Evolutionary conservation across 2,113 vertebrate genomes (phyloP).

Genomic region (Gyps fulvus): DNA sequence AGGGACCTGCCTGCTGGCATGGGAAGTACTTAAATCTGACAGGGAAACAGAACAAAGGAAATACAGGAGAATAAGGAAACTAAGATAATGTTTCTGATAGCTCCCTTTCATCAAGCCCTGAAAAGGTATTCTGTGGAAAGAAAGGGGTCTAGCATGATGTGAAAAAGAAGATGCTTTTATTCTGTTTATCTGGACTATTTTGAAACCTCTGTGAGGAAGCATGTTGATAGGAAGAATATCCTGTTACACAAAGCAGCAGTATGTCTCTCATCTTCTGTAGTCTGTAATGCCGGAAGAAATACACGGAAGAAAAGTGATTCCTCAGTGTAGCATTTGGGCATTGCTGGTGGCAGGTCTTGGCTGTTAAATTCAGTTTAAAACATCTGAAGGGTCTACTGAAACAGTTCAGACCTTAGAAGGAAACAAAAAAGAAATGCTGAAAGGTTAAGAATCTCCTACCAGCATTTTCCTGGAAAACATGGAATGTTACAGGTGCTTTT

Average conservation of each 20-base stretch:
- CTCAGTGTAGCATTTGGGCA: not conserved
- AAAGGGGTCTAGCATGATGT: not conserved
- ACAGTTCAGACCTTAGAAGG: not conserved
- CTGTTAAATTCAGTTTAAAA: not conserved
- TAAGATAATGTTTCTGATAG: not conserved
- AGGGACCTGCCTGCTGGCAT: not conserved
- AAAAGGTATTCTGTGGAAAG: not conserved
- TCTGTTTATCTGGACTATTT: not conserved
- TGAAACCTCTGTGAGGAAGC: not conserved
- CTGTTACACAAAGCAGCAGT: not conserved
- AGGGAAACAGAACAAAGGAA: not conserved
- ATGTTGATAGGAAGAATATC: not conserved
- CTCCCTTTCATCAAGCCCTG: not conserved
- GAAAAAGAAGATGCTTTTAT: not conserved
- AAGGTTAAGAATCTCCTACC: not conserved
- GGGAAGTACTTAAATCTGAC: not conserved
- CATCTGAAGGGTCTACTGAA: not conserved
- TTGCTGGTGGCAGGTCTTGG: not conserved
- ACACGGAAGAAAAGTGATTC: not conserved
- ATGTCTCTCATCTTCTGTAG: not conserved
- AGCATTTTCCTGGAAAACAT: not conserved
- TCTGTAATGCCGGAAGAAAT: not conserved
- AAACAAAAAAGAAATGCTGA: not conserved
- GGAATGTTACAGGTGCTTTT: not conserved
- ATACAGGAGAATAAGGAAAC: not conserved